phyloP scores from a whole-genome alignment of 1,140 invertebrate genomes.

The Pentalonia nigronervosa region DNA sequence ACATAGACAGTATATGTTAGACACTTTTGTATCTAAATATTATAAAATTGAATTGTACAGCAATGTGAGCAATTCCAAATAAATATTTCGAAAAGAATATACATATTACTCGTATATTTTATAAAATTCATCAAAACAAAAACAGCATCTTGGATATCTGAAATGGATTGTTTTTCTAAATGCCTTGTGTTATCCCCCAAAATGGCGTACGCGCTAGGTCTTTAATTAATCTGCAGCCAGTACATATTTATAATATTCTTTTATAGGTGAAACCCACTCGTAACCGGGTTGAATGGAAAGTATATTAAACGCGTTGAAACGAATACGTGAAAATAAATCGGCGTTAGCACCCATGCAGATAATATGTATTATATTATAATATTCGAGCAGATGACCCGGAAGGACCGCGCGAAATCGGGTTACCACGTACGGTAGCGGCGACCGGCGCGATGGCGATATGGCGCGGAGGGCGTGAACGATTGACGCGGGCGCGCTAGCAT shows the following conservation, averaged over 20 bases:
- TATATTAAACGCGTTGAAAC: neutral
- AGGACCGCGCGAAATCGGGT: constrained; percentile 38
- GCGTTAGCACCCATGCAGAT: neutral
- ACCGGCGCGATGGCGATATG: neutral
- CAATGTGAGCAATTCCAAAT: neutral
- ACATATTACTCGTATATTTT: neutral
- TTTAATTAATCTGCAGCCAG: neutral
- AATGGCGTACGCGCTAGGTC: neutral
- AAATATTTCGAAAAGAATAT: neutral
- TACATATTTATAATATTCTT: neutral
- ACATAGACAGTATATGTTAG: too few relatives aligned
- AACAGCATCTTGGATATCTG: neutral
- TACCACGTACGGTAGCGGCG: neutral
- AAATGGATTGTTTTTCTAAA: neutral
- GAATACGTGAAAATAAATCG: neutral
- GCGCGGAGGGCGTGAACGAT: constrained; percentile 42
- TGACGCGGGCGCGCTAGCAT: neutral
- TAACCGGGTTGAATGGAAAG: neutral
- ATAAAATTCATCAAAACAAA: neutral
- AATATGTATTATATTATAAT: neutral
- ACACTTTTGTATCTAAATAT: too few relatives aligned
- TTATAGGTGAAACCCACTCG: neutral
- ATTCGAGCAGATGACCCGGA: constrained; percentile 39
- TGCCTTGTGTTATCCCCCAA: neutral
- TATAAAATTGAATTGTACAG: too few relatives aligned